Percentiles rank a stretch among this genome's conserved stretches.
These are phyloP conservation scores for Anodontia alba DNA, from an alignment of 2,888 invertebrate genomes.

Conservation along the genomic window DNA sequence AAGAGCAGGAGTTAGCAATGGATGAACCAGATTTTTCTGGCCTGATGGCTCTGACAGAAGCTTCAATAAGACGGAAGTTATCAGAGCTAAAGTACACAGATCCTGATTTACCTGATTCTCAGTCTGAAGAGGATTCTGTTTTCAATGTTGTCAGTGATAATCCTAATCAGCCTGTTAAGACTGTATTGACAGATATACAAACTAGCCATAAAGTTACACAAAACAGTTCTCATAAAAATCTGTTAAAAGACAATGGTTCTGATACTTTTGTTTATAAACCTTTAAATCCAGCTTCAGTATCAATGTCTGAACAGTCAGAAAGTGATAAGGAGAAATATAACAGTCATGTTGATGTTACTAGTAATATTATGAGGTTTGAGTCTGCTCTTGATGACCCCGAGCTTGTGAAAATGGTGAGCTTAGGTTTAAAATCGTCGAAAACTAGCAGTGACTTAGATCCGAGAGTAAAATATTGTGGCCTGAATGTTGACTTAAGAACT, in stretches of 20 bases:
- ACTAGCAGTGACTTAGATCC: neutral
- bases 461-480: constrained; percentile 4
- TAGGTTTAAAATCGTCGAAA: neutral
- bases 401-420: neutral
- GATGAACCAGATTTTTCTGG: constrained; percentile 28
- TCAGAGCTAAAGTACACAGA: constrained; percentile 31
- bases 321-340: neutral
- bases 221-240: neutral
- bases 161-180: neutral
- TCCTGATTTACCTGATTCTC: constrained; percentile 5
- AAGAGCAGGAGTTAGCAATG: neutral
- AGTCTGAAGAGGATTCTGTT: neutral
- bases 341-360: neutral
- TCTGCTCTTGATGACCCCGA: constrained; percentile 8
- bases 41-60: constrained; percentile 35
- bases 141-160: neutral
- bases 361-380: neutral
- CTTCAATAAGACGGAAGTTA: constrained; percentile 35
- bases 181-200: neutral
- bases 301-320: neutral
- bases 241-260: neutral
- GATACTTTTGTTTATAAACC: neutral
- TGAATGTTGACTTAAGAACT: neutral
- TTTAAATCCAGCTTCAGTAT: neutral
- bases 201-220: neutral